Conservation (phyloP, 1,140 invertebrate species). For the Delia radicum region DNA sequence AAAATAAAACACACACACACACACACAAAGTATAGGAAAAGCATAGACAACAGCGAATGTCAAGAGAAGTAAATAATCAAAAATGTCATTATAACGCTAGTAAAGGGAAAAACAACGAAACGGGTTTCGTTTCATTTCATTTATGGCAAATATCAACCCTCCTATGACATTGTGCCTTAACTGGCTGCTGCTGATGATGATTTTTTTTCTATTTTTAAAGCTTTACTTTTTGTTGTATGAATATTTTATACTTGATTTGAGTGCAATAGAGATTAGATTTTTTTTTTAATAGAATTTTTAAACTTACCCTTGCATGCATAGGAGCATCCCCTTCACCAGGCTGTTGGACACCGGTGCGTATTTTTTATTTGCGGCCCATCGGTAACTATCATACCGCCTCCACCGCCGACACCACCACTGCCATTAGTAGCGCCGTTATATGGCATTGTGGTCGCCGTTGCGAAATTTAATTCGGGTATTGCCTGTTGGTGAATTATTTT, state of each 20-base stretch:
- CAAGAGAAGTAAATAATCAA: background rate
- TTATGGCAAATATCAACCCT: no score
- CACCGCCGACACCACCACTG: conserved; percentile 46
- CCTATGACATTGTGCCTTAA: no score
- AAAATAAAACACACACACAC: background rate
- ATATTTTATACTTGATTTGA: no score
- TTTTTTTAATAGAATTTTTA: background rate
- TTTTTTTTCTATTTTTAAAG: no score
- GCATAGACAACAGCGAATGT: background rate
- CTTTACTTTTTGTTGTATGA: no score
- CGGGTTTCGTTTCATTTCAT: no score
- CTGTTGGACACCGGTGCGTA: conserved; percentile 52
- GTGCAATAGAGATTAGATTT: no score
- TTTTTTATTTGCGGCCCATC: conserved; percentile 55
- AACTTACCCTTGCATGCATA: conserved; percentile 53
- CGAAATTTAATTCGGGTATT: conserved; percentile 47
- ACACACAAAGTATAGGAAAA: background rate
- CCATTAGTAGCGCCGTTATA: conserved; percentile 54
- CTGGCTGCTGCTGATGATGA: no score
- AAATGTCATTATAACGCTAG: no score
- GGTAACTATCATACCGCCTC: conserved; percentile 44
- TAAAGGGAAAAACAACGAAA: no score
- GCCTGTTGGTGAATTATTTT: conserved; percentile 52
- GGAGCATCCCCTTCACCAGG: conserved; percentile 50
- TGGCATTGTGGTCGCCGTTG: conserved; percentile 52